A percentile compares a stretch with the other conserved stretches of the same genome.
Evolutionary conservation across 2,113 vertebrate species (phyloP).

Genomic region (Coreoperca whiteheadi): DNA sequence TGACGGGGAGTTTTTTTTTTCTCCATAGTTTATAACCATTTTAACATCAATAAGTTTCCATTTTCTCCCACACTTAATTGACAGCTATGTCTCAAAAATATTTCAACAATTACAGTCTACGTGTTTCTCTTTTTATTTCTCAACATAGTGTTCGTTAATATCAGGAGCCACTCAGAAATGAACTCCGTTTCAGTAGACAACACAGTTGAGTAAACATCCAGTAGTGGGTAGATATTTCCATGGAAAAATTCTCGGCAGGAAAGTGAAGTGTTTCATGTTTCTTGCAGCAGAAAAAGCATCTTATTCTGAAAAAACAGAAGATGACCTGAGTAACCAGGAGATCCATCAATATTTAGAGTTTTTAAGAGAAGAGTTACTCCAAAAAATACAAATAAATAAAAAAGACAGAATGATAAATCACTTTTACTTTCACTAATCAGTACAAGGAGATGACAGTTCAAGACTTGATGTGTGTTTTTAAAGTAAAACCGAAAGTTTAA

Average conservation of each 20-base stretch:
- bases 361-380: background rate
- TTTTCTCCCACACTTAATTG: background rate
- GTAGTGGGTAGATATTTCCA: background rate
- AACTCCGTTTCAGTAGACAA: background rate
- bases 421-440: background rate
- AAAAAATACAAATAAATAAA: background rate
- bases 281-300: background rate
- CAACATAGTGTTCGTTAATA: background rate
- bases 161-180: background rate
- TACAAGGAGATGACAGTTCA: background rate
- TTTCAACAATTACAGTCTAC: too few species aligned
- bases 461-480: background rate
- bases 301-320: background rate
- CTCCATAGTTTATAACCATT: background rate
- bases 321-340: too few species aligned
- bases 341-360: background rate
- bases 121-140: background rate
- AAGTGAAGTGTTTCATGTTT: background rate
- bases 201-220: too few species aligned
- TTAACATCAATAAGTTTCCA: background rate
- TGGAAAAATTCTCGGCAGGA: background rate
- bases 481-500: background rate
- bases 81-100: background rate
- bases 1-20: background rate
- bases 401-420: too few species aligned